Evolutionary conservation across 2,113 vertebrate genomes (phyloP), one percentile per base, ranked within the genome.

Genomic region (Diglossa brunneiventris): DNA sequence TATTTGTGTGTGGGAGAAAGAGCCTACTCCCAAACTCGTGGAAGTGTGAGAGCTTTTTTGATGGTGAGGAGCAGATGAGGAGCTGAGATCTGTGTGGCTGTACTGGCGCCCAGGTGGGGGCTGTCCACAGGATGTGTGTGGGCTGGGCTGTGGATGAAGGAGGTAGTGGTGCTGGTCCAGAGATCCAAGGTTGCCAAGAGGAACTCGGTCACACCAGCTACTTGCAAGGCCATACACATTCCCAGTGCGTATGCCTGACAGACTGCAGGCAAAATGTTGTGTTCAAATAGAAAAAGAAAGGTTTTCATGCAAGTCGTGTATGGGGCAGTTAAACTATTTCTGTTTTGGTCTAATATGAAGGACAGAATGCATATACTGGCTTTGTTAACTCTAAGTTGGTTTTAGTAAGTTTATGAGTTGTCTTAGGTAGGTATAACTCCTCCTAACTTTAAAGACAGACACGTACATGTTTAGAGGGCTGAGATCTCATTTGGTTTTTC

Each of bases 31-130:
- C 39, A 59, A 13, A 50, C 35, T 64, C 18, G 2, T 64, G 75
- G 58, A 59, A 49, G 33, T 26, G 28, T 3, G 9, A 61, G 76
- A 69, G 31, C n/a, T 82, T 84, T 79, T 4, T 1, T 1, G 14
- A 6, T 19, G 39, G 13, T n/a, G 47, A 78, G 69, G 47, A 81
- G 9, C 17, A 49, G 22, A 46, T 9, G 26, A 39, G 27, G 31
- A 72, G n/a, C 58, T 69, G 44, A 73, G 58, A 11, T 68, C 23
- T 2, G 1, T 16, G 21, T 64, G 46, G 23, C 26, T 49, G 16
- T 33, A 7, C 8, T 21, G 30, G 31, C 8, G 4, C 30, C 23
- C 30, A 6, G 0, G 1, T 1, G 4, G 17, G 56, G 49, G 13
- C 33, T 70, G 35, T 33, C 49, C 46, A 8, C 28, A 21, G 31